Base-by-base conservation (phyloP, 2,113 vertebrate species). In the Mohoua ochrocephala region DNA sequence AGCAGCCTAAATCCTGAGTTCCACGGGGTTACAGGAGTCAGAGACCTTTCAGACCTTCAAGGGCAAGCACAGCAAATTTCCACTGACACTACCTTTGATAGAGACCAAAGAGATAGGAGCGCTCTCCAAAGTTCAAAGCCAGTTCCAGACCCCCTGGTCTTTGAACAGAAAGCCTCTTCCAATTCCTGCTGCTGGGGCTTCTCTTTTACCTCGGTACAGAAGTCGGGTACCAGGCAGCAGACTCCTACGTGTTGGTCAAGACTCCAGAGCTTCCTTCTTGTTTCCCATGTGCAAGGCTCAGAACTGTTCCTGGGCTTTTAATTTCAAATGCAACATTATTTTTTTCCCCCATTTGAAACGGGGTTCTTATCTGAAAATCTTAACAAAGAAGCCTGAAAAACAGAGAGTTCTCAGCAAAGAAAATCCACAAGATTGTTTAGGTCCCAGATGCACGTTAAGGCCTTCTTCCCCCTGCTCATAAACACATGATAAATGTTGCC, bases 271-370 rank as follows among this genome's bases (percentile, higher is more conserved):
- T 41, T 16, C 31, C n/a, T 57, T 54, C 5, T 33, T 28, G 26
- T 22, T 76, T 52, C 14, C 5, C 10, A 11, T 1, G 1, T 33
- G 15, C 7, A 74, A 80, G 20, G 17, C 24, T 70, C 23, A 74
- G 23, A 4, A 56, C 50, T 9, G 4, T 41, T 50, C 24, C 17
- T 6, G 4, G 11, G 20, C 2, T 87, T 87, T 56, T 21, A 2
- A 52, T 59, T 75, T 56, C 27, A 53, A 76, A 69, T 6, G 4
- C 6, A 76, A 16, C 7, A 3, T 19, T n/a, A 3, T 15, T 24
- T 2, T 39, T 47, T 5, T 0, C 0, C 1, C 1, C 6, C 6
- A 18, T 44, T 69, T 69, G n/a, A 91, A 83, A 54, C 2, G 12
- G 15, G 27, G 4, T 13, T 22, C 56, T 11, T 28, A 24, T 14